phyloP scores from a whole-genome alignment of 2,888 invertebrate species.

The Sturmia bella region DNA sequence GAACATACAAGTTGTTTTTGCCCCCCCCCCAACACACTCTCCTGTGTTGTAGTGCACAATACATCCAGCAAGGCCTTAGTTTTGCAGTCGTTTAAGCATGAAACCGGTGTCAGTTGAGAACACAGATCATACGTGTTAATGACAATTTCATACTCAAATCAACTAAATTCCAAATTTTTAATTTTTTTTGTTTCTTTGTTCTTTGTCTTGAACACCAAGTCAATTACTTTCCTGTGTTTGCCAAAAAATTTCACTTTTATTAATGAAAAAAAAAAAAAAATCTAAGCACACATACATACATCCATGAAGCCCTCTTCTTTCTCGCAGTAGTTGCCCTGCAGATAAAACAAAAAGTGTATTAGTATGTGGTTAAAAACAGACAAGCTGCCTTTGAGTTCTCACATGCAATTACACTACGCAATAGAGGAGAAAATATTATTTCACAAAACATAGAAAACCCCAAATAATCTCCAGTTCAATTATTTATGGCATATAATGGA shows the following conservation, averaged over 20 bases:
- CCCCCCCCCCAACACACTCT: not conserved
- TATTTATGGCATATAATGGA: no score
- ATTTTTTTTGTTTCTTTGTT: slow-evolving; percentile 41
- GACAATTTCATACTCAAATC: slow-evolving; percentile 65
- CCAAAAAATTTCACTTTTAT: slow-evolving; percentile 64
- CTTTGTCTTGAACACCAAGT: not conserved
- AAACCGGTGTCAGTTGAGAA: slow-evolving; percentile 19
- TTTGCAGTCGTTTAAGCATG: not conserved
- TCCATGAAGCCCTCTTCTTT: not conserved
- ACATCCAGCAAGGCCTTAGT: slow-evolving; percentile 11
- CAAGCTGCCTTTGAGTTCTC: not conserved
- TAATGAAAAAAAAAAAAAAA: slow-evolving; percentile 50
- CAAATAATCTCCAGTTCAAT: no score
- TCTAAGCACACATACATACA: slow-evolving; percentile 2
- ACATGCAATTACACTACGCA: not conserved
- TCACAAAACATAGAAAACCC: no score
- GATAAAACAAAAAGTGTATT: no score
- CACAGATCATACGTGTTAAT: slow-evolving; percentile 57
- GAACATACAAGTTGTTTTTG: not conserved
- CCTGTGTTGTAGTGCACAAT: no score
- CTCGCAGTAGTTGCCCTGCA: not conserved
- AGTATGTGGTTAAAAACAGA: no score
- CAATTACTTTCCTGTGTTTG: slow-evolving; percentile 11
- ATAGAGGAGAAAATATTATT: no score
- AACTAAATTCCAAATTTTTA: slow-evolving; percentile 58